These are phyloP conservation scores for Dromas ardeola DNA, from an alignment of 2,113 vertebrate species.

Conservation along the genomic window DNA sequence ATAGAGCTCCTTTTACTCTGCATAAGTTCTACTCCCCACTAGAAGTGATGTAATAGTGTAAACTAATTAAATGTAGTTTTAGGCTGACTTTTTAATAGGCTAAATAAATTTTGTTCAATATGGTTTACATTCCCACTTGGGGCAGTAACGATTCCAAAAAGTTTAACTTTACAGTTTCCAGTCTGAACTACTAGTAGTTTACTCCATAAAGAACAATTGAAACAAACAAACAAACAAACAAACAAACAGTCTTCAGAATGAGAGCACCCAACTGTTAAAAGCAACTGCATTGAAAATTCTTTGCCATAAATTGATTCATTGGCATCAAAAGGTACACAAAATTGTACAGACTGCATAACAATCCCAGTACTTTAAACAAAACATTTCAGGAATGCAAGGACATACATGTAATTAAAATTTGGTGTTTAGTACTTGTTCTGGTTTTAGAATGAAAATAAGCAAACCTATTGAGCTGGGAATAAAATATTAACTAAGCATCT, in stretches of 20 bases:
- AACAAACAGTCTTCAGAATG: background rate
- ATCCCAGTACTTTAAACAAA: background rate
- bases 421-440: background rate
- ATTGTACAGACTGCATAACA: background rate
- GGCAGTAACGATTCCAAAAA: constrained; percentile 76
- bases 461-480: background rate
- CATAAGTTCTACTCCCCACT: constrained; percentile 61
- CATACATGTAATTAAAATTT: background rate
- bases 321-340: background rate
- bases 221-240: constrained; percentile 4
- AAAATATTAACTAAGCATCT: background rate
- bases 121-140: constrained; percentile 79
- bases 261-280: background rate
- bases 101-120: constrained; percentile 82
- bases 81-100: constrained; percentile 78
- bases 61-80: constrained; percentile 80
- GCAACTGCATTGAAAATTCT: background rate
- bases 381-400: background rate
- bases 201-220: constrained; percentile 43
- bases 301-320: background rate
- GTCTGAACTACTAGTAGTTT: constrained; percentile 66
- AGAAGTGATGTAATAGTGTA: constrained; percentile 77
- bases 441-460: background rate
- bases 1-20: constrained; percentile 61
- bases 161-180: constrained; percentile 74